These are phyloP conservation scores for Rhyzopertha dominica DNA, from an alignment of 1,140 invertebrate species.

Conservation along the genomic window DNA sequence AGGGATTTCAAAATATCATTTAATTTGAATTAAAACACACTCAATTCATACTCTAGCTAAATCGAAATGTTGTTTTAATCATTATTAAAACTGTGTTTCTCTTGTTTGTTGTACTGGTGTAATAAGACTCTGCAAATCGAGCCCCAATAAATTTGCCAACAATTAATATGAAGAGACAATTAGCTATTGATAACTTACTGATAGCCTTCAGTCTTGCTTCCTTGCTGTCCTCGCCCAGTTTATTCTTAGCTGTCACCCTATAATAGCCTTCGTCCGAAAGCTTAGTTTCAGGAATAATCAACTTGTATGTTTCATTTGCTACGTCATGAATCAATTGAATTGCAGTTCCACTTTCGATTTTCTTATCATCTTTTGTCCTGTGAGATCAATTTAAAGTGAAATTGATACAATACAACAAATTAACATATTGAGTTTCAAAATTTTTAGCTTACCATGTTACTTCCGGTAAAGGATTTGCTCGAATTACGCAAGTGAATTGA, in stretches of 20 bases:
- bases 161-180: background rate
- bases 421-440: constrained; percentile 4
- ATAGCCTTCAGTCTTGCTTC: constrained; percentile 69
- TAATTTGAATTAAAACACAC: too few species aligned
- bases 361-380: constrained; percentile 60
- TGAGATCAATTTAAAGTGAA: too few species aligned
- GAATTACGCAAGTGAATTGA: constrained; percentile 64
- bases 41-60: too few species aligned
- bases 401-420: constrained; percentile 7
- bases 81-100: background rate
- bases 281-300: constrained; percentile 62
- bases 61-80: too few species aligned
- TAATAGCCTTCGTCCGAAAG: constrained; percentile 78
- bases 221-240: constrained; percentile 64
- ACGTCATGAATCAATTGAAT: constrained; percentile 58
- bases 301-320: constrained; percentile 59
- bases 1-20: too few species aligned
- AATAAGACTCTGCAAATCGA: background rate
- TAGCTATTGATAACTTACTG: constrained; percentile 56
- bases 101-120: background rate
- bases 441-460: constrained; percentile 60
- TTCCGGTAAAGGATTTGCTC: constrained; percentile 73
- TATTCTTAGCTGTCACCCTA: constrained; percentile 67
- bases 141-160: constrained; percentile 12
- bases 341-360: constrained; percentile 54